These are phyloP conservation scores for Anguilla obscura DNA, from an alignment of 2,797 vertebrate species.

Conservation along the genomic window DNA sequence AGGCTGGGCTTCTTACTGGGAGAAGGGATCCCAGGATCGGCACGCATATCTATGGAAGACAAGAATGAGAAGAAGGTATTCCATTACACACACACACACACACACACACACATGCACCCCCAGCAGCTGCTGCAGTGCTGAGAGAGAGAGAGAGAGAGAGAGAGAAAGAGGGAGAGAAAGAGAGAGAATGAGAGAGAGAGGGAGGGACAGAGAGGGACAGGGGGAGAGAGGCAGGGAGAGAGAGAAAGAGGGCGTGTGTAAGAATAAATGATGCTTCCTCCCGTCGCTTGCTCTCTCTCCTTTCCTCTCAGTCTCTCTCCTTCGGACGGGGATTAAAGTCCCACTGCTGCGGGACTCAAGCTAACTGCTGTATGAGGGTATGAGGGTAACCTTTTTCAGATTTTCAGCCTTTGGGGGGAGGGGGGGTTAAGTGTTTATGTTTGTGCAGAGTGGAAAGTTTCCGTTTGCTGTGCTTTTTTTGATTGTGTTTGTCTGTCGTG, in stretches of 20 bases:
- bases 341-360: conserved; percentile 42
- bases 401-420: background rate
- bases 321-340: conserved; percentile 48
- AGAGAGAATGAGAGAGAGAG: background rate
- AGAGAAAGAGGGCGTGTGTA: background rate
- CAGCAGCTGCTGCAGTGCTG: conserved; percentile 54
- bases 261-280: conserved; percentile 51
- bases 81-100: background rate
- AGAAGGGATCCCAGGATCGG: conserved; percentile 92
- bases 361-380: conserved; percentile 44
- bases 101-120: conserved; percentile 25
- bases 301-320: conserved; percentile 35
- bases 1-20: conserved; percentile 96
- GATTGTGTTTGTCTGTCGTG: conserved; percentile 18
- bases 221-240: conserved; percentile 38
- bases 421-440: conserved; percentile 26
- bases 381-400: conserved; percentile 51
- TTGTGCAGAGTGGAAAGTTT: conserved; percentile 8
- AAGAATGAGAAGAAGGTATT: conserved; percentile 96
- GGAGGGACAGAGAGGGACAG: conserved; percentile 46
- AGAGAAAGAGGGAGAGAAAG: conserved; percentile 27
- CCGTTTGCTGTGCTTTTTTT: conserved; percentile 21
- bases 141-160: conserved; percentile 49
- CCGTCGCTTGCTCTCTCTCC: conserved; percentile 44
- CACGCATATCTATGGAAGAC: conserved; percentile 90